Evolutionary conservation across 2,888 invertebrate genomes (phyloP).

Genomic region (Hydrotaea diabolus): DNA sequence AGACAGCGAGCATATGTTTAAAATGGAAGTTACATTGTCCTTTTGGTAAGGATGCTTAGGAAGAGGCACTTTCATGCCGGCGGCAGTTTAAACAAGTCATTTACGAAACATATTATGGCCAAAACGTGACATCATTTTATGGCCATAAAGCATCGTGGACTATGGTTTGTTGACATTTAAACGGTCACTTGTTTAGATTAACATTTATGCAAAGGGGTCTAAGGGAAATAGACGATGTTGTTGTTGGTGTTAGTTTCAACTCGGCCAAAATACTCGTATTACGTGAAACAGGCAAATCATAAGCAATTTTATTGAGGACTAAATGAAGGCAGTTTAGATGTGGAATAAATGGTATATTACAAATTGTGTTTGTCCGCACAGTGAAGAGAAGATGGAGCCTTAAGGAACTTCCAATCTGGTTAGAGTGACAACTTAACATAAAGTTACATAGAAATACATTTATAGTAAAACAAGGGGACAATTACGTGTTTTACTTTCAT

Average conservation of each 20-base stretch:
- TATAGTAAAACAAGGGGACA: too few species aligned
- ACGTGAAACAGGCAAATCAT: too few species aligned
- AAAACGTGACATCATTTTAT: conserved; percentile 27
- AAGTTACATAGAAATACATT: too few species aligned
- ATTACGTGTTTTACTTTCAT: too few species aligned
- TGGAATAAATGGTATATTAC: too few species aligned
- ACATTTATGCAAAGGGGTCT: background rate
- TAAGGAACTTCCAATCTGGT: too few species aligned
- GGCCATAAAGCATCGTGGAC: background rate
- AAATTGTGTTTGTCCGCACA: too few species aligned
- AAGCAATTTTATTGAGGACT: too few species aligned
- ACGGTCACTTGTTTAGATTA: conserved; percentile 11
- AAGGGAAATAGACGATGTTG: background rate
- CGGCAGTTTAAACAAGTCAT: conserved; percentile 29
- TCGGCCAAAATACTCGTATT: too few species aligned
- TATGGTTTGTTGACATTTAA: conserved; percentile 5
- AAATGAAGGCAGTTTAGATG: too few species aligned
- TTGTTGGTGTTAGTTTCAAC: background rate
- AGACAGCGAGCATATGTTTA: background rate
- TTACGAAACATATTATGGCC: background rate
- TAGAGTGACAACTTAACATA: too few species aligned
- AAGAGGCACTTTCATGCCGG: background rate
- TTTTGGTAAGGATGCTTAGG: background rate
- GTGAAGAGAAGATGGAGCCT: too few species aligned
- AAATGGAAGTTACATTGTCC: background rate